A percentile compares a stretch with the other conserved stretches of the same genome.
Evolutionary conservation across 2,888 invertebrate species (phyloP).

Genomic region (Steinernema hermaphroditum): DNA sequence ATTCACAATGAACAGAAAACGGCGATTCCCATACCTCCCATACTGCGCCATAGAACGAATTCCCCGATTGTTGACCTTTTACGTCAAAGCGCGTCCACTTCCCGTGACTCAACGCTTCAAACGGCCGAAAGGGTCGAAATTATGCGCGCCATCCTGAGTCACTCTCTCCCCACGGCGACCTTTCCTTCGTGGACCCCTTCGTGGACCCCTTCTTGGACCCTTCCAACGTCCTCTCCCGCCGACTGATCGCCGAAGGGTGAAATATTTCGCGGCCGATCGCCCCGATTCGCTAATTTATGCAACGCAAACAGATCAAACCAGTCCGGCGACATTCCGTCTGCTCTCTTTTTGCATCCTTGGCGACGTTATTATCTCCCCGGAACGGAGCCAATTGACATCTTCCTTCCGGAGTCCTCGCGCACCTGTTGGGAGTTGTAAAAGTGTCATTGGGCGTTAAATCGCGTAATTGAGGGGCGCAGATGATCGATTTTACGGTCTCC

Average conservation of each 20-base stretch:
- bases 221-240: background rate
- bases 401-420: constrained; percentile 22
- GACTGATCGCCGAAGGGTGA: background rate
- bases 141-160: too few species aligned
- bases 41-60: too few species aligned
- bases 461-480: constrained; percentile 21
- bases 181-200: too few species aligned
- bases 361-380: background rate
- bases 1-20: too few species aligned
- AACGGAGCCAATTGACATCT: background rate
- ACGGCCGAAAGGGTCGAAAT: too few species aligned
- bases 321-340: background rate
- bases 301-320: background rate
- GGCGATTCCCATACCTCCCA: too few species aligned
- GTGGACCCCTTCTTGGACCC: too few species aligned
- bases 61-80: background rate
- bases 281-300: background rate
- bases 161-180: too few species aligned
- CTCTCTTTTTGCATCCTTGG: background rate
- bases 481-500: constrained; percentile 22
- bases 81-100: background rate
- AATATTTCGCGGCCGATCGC: background rate
- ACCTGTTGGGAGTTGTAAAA: constrained; percentile 19
- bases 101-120: background rate
- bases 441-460: constrained; percentile 2